These are phyloP conservation scores for Gymnocypris eckloni DNA, from an alignment of 2,797 vertebrate genomes.

Conservation along the genomic window DNA sequence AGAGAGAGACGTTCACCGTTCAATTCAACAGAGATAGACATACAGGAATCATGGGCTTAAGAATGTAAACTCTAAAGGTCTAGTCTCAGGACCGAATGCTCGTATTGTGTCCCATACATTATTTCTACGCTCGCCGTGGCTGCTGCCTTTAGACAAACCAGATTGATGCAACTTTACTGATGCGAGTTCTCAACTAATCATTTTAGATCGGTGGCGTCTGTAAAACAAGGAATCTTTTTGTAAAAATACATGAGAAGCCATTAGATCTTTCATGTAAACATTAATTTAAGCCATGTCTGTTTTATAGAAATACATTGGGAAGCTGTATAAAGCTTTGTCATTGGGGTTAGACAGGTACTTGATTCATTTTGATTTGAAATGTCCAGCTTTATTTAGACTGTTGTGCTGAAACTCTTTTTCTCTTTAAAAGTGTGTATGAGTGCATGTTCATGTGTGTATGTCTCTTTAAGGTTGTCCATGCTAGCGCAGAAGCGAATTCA, in stretches of 20 bases:
- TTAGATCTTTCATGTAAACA: constrained; percentile 71
- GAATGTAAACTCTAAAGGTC: constrained; percentile 68
- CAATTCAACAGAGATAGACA: constrained; percentile 63
- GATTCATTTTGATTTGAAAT: constrained; percentile 71
- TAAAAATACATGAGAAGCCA: constrained; percentile 67
- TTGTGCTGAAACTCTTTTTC: constrained; percentile 77
- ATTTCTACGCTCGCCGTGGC: constrained; percentile 57
- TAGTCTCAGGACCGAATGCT: constrained; percentile 43
- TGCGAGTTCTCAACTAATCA: constrained; percentile 58
- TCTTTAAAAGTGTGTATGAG: constrained; percentile 65
- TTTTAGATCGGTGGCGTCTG: constrained; percentile 61
- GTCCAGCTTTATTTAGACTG: constrained; percentile 70
- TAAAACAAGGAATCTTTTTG: constrained; percentile 64
- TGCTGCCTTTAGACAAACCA: constrained; percentile 61
- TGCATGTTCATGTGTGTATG: constrained; percentile 16
- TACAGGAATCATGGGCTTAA: constrained; percentile 59
- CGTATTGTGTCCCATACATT: constrained; percentile 43
- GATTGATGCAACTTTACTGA: constrained; percentile 49
- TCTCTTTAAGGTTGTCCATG: constrained; percentile 52
- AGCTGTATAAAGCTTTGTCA: constrained; percentile 75
- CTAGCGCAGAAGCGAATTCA: constrained; percentile 57
- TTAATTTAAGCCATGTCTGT: constrained; percentile 80
- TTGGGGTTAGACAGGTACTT: constrained; percentile 67
- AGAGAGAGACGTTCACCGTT: constrained; percentile 62
- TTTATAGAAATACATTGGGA: constrained; percentile 78